Evolutionary conservation across 2,113 vertebrate species (phyloP).

Genomic region (Hydropotes inermis): DNA sequence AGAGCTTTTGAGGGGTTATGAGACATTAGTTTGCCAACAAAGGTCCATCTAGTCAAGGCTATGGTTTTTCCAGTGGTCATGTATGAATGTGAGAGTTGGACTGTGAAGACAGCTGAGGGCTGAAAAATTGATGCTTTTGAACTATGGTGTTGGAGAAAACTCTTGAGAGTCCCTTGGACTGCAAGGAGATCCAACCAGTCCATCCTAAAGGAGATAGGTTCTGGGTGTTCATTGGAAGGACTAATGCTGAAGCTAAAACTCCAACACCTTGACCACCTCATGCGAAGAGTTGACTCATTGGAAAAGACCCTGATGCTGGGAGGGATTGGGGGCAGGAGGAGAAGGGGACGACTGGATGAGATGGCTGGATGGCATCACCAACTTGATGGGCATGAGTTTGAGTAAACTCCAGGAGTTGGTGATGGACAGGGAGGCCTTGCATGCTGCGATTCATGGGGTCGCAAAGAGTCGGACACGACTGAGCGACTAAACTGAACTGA

Average conservation of each 20-base stretch:
- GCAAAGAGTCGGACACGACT: not conserved
- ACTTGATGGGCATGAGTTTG: not conserved
- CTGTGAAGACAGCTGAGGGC: too few relatives aligned
- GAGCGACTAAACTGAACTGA: not conserved
- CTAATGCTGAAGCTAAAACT: not conserved
- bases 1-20: not conserved
- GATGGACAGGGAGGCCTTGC: not conserved
- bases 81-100: too few relatives aligned
- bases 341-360: not conserved
- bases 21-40: too few relatives aligned
- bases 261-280: not conserved
- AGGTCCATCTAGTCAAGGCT: too few relatives aligned
- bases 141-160: too few relatives aligned
- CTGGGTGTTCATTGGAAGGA: not conserved
- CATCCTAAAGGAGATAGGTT: not conserved
- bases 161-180: too few relatives aligned
- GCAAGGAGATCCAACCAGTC: not conserved
- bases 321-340: not conserved
- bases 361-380: not conserved
- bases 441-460: fast-evolving
- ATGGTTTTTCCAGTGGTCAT: too few relatives aligned
- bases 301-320: not conserved
- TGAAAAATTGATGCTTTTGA: too few relatives aligned
- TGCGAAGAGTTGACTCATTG: not conserved
- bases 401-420: not conserved